phyloP scores from a whole-genome alignment of 2,113 vertebrate species.

The Dipodomys merriami region DNA sequence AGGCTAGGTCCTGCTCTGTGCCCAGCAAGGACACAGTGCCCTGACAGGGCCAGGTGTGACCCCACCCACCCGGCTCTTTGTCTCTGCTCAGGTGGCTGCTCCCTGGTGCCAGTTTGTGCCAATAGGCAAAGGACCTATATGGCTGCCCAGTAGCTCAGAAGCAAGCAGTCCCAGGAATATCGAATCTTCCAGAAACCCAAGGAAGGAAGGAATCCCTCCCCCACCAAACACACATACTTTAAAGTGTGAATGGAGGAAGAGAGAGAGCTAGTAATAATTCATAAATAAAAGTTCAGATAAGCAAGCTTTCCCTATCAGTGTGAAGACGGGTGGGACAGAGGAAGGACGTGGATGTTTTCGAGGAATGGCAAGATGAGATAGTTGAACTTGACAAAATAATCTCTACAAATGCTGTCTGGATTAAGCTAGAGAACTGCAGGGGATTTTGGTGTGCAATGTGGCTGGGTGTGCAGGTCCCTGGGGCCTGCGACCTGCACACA shows the following conservation, averaged over 20 bases:
- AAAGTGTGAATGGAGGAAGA: background rate
- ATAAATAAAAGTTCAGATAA: too few species aligned
- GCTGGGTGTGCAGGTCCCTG: background rate
- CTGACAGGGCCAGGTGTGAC: background rate
- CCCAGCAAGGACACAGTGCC: background rate
- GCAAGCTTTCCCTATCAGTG: background rate
- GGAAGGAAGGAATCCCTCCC: background rate
- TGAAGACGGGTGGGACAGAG: background rate
- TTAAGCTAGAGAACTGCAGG: fast-evolving
- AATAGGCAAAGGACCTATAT: background rate
- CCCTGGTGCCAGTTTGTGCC: background rate
- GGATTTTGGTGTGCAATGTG: fast-evolving
- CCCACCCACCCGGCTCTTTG: background rate
- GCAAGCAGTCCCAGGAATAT: fast-evolving
- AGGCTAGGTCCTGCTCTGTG: fast-evolving
- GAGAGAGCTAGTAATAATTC: too few species aligned
- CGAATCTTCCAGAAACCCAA: background rate
- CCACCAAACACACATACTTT: background rate
- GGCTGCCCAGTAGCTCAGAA: background rate
- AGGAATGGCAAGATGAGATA: background rate
- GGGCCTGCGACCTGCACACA: too few species aligned
- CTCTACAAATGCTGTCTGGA: too few species aligned
- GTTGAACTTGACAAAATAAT: background rate
- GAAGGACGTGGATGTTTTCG: background rate
- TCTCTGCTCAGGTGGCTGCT: background rate